Evolutionary conservation across 2,888 invertebrate species (phyloP).

Genomic region (Acrobasis repandana): DNA sequence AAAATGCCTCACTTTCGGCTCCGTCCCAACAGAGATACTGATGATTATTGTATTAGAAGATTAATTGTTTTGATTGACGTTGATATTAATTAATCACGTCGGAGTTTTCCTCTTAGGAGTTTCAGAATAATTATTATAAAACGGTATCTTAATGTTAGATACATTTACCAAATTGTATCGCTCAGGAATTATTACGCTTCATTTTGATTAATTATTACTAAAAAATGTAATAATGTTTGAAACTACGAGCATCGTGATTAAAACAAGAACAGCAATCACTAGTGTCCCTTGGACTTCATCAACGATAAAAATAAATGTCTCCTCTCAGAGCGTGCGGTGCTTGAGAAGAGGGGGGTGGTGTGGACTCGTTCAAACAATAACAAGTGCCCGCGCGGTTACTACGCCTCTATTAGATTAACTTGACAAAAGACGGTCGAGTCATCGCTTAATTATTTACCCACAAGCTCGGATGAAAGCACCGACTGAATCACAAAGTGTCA

Average conservation of each 20-base stretch:
- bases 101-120: background rate
- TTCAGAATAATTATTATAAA: background rate
- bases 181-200: background rate
- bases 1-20: background rate
- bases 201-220: background rate
- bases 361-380: conserved; percentile 44
- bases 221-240: background rate
- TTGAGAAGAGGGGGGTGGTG: background rate
- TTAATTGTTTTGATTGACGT: conserved; percentile 20
- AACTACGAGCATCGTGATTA: background rate
- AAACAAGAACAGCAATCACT: conserved; percentile 26
- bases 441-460: conserved; percentile 44
- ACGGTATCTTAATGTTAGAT: background rate
- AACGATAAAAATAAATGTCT: conserved; percentile 22
- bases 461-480: conserved; percentile 24
- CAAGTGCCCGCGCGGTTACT: conserved; percentile 42
- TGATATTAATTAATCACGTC: conserved; percentile 16
- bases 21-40: background rate
- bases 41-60: conserved; percentile 17
- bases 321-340: background rate
- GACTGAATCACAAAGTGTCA: conserved; percentile 19
- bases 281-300: conserved; percentile 23
- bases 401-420: conserved; percentile 61
- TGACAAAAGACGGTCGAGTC: conserved; percentile 57
- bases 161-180: background rate